Percentiles rank a stretch among this genome's conserved stretches.
Evolutionary conservation across 1,140 invertebrate species (phyloP).

Genomic region (Archivesica marissinica): DNA sequence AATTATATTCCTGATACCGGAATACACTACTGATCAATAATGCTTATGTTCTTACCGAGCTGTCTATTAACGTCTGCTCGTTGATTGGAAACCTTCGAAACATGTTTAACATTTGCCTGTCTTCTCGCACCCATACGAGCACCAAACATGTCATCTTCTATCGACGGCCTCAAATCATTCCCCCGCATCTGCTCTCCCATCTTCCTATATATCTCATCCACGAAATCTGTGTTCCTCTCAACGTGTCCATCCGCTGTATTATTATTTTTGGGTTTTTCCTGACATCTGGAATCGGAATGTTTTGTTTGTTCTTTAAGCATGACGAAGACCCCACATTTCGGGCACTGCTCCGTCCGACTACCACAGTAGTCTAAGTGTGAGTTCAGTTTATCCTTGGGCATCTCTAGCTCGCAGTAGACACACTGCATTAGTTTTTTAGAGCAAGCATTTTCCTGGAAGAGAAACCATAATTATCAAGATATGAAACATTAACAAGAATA

Average conservation of each 20-base stretch:
- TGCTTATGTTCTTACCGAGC: neutral
- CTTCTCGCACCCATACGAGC: neutral
- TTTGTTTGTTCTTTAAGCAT: conserved; percentile 88
- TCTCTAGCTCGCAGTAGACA: conserved; percentile 87
- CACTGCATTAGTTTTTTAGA: conserved; percentile 83
- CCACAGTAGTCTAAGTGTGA: conserved; percentile 88
- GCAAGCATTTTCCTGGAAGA: conserved; percentile 80
- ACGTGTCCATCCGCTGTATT: conserved; percentile 14
- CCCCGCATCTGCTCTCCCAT: conserved; percentile 25
- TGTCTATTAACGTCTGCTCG: conserved; percentile 33
- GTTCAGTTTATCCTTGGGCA: conserved; percentile 86
- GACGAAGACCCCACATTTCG: conserved; percentile 87
- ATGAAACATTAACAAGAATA: too few relatives aligned
- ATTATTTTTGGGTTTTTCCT: conserved; percentile 64
- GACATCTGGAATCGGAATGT: conserved; percentile 87
- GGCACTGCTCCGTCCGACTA: conserved; percentile 87
- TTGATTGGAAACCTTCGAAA: conserved; percentile 3
- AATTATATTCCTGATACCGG: too few relatives aligned
- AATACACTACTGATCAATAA: too few relatives aligned
- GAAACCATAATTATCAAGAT: too few relatives aligned
- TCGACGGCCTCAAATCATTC: neutral
- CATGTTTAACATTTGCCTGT: conserved; percentile 19
- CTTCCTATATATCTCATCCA: conserved; percentile 66
- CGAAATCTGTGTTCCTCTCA: conserved; percentile 55
- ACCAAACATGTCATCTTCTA: neutral